Evolutionary conservation across 2,888 invertebrate species (phyloP).

Genomic region (Hedya salicella): DNA sequence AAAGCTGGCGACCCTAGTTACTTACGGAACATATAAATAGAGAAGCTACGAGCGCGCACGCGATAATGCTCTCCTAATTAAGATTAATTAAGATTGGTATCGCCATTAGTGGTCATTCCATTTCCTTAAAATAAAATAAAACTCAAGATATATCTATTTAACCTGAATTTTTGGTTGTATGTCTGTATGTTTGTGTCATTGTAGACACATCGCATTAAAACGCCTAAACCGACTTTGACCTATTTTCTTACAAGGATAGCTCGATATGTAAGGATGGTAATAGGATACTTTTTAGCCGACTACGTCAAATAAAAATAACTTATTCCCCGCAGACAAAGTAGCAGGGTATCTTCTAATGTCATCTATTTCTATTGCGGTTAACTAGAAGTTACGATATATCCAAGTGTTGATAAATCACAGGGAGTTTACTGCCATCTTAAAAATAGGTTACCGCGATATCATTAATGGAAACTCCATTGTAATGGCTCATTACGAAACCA

Average conservation of each 20-base stretch:
- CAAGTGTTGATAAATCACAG: slow-evolving; percentile 16
- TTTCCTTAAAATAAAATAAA: no score
- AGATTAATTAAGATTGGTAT: slow-evolving; percentile 5
- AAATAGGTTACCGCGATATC: slow-evolving; percentile 31
- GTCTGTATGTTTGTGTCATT: no score
- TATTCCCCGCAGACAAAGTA: not conserved
- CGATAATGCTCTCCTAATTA: not conserved
- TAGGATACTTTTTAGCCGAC: no score
- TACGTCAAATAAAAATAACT: no score
- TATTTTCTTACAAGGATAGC: no score
- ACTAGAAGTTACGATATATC: slow-evolving; percentile 4
- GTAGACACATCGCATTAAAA: no score
- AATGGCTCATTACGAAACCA: slow-evolving; percentile 42
- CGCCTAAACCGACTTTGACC: no score
- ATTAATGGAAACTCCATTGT: slow-evolving; percentile 6
- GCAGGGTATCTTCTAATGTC: not conserved
- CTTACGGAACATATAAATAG: not conserved
- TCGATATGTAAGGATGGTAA: no score
- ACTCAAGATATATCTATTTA: no score
- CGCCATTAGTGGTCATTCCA: not conserved
- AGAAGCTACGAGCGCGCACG: not conserved
- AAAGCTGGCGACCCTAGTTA: no score
- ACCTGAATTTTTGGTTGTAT: no score
- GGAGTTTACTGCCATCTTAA: slow-evolving; percentile 24
- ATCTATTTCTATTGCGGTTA: not conserved